Base-by-base conservation (phyloP, 92 coral and sea anemone species). In the Parazoanthus darwini region DNA sequence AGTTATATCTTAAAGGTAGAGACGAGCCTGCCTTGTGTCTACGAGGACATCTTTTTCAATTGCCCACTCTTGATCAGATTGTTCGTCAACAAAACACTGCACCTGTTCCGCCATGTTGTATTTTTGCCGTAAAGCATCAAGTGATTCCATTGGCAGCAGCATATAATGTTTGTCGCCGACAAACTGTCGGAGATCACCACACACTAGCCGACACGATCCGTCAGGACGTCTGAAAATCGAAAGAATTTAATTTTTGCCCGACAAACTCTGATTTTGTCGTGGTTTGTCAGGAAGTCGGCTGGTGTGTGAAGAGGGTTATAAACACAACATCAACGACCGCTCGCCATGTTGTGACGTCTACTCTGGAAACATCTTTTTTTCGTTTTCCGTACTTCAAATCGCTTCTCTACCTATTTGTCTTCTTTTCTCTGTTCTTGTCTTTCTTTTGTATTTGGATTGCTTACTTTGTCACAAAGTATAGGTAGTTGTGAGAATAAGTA, bases 151-250 rank as follows among this genome's bases (percentile, higher is more conserved):
- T 82, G 75, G 87, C 58, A 42, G 37, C 18, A 59, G 6, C 51
- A 67, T 10, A 38, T 84, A 46, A 65, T 29, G 33, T 29, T 81
- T 84, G 88, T 81, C 63, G 43, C 51, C 88, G 79, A 84, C 88
- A 67, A 84, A 66, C 68, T 84, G 88, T 84, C 88, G 58, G 79
- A 80, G 20, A 66, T 80, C 51, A 36, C 88, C 51, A 84, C 88
- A 84, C 79, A 84, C 79, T 25, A 67, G 80, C 79, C 79, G 80
- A 84, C 29, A 84, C 8, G 50, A 84, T 84, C 63, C 11, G 63
- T 84, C 51, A 81, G 79, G 88, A 84, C 88, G 78, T 84, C 63
- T 84, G 68, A 5, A 84, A 42, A 84, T 84, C 79, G 68, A 84
- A 67, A 79, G 68, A 36, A 79, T 35, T 29, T 4, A n/a, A 58